Percentiles rank a stretch among this genome's conserved stretches.
Conservation (phyloP, 2,888 invertebrate species). For the Agrotis puta region DNA sequence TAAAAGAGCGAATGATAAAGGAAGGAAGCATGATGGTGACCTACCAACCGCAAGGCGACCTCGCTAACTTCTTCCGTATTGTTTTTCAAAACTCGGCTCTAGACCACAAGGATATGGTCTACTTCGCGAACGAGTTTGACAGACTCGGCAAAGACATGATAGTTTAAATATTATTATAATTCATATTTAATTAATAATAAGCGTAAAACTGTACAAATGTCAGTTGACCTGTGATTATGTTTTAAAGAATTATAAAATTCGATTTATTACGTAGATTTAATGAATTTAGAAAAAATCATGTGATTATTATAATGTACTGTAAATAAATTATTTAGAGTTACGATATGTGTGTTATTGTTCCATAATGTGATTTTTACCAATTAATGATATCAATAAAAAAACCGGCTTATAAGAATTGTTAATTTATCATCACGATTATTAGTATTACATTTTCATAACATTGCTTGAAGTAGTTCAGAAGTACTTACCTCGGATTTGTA, state of each 20-base stretch:
- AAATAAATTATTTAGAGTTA: constrained; percentile 60
- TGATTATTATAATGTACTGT: constrained; percentile 53
- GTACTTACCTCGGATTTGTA: background rate
- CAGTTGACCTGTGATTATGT: constrained; percentile 82
- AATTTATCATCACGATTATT: constrained; percentile 32
- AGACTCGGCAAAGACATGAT: constrained; percentile 93
- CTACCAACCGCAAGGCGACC: constrained; percentile 96
- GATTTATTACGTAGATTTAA: constrained; percentile 55
- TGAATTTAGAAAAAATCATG: constrained; percentile 39
- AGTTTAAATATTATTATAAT: constrained; percentile 72
- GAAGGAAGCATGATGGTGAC: constrained; percentile 99
- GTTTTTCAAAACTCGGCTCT: constrained; percentile 98
- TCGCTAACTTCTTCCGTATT: constrained; percentile 98
- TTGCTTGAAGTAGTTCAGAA: too few relatives aligned
- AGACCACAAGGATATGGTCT: constrained; percentile 95
- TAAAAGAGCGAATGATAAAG: constrained; percentile 98
- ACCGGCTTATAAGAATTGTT: background rate
- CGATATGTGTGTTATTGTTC: constrained; percentile 16
- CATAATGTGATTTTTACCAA: constrained; percentile 1
- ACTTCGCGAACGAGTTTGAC: constrained; percentile 97
- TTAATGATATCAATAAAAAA: constrained; percentile 31
- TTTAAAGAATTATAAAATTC: constrained; percentile 45
- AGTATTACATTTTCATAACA: background rate
- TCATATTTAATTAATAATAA: constrained; percentile 57
- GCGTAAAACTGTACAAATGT: constrained; percentile 67